phyloP scores from a whole-genome alignment of 1,140 invertebrate species.

The Cotesia typhae region DNA sequence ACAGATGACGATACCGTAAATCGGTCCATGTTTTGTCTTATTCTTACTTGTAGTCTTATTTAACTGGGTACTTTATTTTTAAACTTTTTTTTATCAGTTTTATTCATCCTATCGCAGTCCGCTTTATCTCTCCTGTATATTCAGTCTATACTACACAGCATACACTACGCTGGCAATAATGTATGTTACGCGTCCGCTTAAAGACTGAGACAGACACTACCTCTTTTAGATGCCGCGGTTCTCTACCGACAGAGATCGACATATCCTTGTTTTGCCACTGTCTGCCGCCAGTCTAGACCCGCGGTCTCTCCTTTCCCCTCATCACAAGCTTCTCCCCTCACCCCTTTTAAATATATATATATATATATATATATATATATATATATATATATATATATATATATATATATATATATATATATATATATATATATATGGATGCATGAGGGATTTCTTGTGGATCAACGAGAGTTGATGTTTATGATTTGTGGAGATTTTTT shows the following conservation, averaged over 20 bases:
- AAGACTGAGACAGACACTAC: background rate
- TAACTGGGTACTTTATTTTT: too few relatives aligned
- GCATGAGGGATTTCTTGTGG: slow-evolving; percentile 30
- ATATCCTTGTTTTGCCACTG: slow-evolving; percentile 37
- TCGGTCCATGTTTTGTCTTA: slow-evolving; percentile 27
- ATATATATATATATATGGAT: background rate
- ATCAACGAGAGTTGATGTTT: slow-evolving; percentile 27
- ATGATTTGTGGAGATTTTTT: background rate
- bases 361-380: background rate
- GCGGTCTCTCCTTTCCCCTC: slow-evolving; percentile 21
- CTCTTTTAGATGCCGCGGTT: background rate
- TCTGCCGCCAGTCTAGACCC: slow-evolving; percentile 37
- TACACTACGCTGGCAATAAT: too few relatives aligned
- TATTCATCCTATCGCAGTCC: too few relatives aligned
- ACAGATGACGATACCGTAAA: slow-evolving; percentile 32
- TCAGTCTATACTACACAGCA: too few relatives aligned
- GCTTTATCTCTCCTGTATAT: too few relatives aligned
- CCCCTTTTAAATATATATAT: slow-evolving; percentile 18
- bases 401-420: background rate
- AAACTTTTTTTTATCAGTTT: background rate
- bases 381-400: background rate
- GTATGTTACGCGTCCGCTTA: too few relatives aligned
- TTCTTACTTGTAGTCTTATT: slow-evolving; percentile 1
- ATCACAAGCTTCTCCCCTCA: background rate
- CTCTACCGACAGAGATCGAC: background rate